Percentiles rank a stretch among this genome's conserved stretches.
These are phyloP conservation scores for Laspeyria flexula DNA, from an alignment of 2,888 invertebrate genomes.

Conservation along the genomic window DNA sequence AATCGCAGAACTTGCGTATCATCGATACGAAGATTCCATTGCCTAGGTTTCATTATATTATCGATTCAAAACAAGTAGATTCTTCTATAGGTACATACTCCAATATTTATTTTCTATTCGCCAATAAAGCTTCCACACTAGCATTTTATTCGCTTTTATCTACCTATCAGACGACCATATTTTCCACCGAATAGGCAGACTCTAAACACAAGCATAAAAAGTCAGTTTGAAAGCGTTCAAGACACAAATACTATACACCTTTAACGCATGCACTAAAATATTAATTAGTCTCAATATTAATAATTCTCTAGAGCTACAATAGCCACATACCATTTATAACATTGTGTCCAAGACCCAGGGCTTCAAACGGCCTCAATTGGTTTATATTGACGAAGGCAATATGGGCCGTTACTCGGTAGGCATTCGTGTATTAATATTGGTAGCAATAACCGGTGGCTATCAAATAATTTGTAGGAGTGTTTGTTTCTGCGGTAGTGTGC, in stretches of 20 bases:
- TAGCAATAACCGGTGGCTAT: slow-evolving; percentile 30
- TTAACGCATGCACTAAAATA: slow-evolving; percentile 11
- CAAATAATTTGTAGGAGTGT: slow-evolving; percentile 25
- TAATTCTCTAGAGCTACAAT: slow-evolving; percentile 45
- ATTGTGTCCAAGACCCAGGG: slow-evolving; percentile 48
- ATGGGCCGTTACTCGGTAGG: slow-evolving; percentile 31
- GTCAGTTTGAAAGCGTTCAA: neutral
- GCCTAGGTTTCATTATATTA: too few species aligned
- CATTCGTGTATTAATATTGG: slow-evolving; percentile 32
- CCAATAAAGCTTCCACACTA: too few species aligned
- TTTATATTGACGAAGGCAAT: slow-evolving; percentile 73
- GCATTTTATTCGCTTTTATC: too few species aligned
- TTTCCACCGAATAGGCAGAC: too few species aligned
- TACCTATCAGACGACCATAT: too few species aligned
- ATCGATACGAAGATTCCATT: too few species aligned
- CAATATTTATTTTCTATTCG: too few species aligned
- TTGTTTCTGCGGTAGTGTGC: neutral
- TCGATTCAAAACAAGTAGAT: too few species aligned
- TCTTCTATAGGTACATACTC: too few species aligned
- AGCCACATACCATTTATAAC: slow-evolving; percentile 54
- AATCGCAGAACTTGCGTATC: too few species aligned
- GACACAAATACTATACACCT: neutral
- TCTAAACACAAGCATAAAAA: too few species aligned
- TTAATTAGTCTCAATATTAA: slow-evolving; percentile 50
- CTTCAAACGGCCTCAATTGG: slow-evolving; percentile 81